Evolutionary conservation across 2,888 invertebrate species (phyloP).

Genomic region (Suillia variegata): DNA sequence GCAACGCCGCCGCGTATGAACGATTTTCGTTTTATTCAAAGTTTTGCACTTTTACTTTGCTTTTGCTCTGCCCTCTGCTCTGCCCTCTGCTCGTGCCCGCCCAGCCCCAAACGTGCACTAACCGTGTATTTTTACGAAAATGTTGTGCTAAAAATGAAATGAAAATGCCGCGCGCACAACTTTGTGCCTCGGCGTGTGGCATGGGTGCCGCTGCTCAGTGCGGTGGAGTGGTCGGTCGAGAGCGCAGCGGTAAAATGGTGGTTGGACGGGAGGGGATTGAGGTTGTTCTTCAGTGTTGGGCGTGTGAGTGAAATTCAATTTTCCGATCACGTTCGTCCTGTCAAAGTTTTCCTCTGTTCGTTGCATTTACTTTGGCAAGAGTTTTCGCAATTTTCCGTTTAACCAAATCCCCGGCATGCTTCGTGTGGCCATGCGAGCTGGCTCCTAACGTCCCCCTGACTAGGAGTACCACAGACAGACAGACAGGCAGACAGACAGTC

Average conservation of each 20-base stretch:
- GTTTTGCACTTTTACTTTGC: neutral
- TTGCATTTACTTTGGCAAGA: slow-evolving; percentile 1
- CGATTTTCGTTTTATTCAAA: slow-evolving; percentile 3
- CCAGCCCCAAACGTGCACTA: too few species aligned
- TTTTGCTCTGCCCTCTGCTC: neutral
- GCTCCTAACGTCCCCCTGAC: too few species aligned
- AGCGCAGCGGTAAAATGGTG: neutral
- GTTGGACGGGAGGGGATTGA: neutral
- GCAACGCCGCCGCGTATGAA: neutral
- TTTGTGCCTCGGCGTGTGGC: slow-evolving; percentile 1
- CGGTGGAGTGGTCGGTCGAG: neutral
- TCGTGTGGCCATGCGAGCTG: neutral
- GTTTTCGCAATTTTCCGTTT: neutral
- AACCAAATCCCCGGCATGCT: neutral
- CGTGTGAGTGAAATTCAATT: slow-evolving; percentile 26
- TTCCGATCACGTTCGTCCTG: slow-evolving; percentile 30
- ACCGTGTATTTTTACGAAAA: too few species aligned
- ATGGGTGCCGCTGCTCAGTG: neutral
- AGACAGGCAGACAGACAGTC: too few species aligned
- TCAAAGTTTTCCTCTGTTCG: slow-evolving; percentile 28
- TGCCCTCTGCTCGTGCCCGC: too few species aligned
- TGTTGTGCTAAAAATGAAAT: slow-evolving; percentile 5
- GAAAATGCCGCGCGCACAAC: neutral
- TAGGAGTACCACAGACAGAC: too few species aligned
- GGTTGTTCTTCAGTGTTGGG: neutral